Evolutionary conservation across 1,140 invertebrate genomes (phyloP), one percentile per base, ranked within the genome.

Genomic region (Daktulosphaira vitifoliae): DNA sequence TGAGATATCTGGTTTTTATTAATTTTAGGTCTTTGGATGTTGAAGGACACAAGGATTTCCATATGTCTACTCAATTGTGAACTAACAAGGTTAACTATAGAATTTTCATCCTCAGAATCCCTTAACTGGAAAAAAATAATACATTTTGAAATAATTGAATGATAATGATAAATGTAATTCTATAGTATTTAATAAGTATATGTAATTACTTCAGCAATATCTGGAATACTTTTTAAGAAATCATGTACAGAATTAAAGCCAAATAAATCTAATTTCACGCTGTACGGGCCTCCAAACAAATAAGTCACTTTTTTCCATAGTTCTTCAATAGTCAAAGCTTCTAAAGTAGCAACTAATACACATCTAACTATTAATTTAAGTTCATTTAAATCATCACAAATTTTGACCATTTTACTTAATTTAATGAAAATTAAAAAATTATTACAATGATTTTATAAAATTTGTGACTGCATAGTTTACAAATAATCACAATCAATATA

Each of bases 1-100:
- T 22, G 16, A 22, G 18, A 6, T 3, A 48, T 4, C 18, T 46
- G 42, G 20, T 13, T 23, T 33, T 62, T 48, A 3, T 7, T 11
- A 20, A 8, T 16, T 13, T 23, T 23, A n/a, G 56, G 56, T 1
- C 42, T 62, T 62, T 29, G 18, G 29, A 62, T 46, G 29, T 62
- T 62, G 25, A 25, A 46, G 18, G 18, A 15, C 8, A 62, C 56
- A 29, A 62, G 20, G 15, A 29, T 0, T 33, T 62, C 56, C 25
- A 62, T 48, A 8, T 62, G 42, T 8, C 42, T 62, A 16, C 56
- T 62, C 16, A 46, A 48, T 33, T 44, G 13, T 20, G 56, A 62
- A 33, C 56, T 62, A 11, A 62, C 18, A 46, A 62, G 23, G 44
- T 48, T 26, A 4, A 62, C 26, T 13, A 62, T 48, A 2, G 56